phyloP scores from a whole-genome alignment of 1,140 invertebrate genomes.

The Lepidotrigona ventralis region DNA sequence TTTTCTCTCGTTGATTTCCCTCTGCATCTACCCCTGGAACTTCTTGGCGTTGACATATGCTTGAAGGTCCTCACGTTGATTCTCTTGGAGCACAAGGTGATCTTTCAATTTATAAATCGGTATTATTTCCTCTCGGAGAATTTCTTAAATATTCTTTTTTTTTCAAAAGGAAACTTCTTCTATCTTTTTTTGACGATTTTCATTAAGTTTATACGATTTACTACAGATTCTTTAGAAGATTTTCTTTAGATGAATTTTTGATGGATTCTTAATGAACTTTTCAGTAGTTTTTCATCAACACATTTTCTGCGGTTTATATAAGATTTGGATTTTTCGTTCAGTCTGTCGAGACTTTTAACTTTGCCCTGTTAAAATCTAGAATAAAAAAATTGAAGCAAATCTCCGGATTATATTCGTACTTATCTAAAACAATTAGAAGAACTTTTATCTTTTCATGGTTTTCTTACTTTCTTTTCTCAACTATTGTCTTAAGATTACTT shows the following conservation, averaged over 20 bases:
- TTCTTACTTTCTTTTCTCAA: not conserved
- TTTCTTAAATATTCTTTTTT: not conserved
- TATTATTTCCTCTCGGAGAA: not conserved
- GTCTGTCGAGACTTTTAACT: no score
- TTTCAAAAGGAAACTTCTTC: not conserved
- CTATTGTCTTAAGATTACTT: not conserved
- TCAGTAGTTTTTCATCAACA: no score
- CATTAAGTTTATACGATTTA: no score
- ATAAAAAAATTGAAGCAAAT: not conserved
- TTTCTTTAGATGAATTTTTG: not conserved
- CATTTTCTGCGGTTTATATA: not conserved
- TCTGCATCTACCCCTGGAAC: constrained; percentile 97
- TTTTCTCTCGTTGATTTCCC: constrained; percentile 99
- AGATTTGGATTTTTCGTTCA: not conserved
- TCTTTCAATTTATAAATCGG: not conserved
- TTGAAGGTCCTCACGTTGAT: constrained; percentile 97
- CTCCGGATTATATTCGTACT: not conserved
- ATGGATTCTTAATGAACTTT: not conserved
- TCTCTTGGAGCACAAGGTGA: constrained; percentile 97
- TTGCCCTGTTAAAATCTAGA: not conserved
- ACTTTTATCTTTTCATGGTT: no score
- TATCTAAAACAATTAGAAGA: not conserved
- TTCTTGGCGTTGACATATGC: constrained; percentile 98
- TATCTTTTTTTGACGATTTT: not conserved
- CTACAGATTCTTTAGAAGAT: not conserved